phyloP scores from a whole-genome alignment of 1,140 invertebrate species.

The Sminthurides bifidus region DNA sequence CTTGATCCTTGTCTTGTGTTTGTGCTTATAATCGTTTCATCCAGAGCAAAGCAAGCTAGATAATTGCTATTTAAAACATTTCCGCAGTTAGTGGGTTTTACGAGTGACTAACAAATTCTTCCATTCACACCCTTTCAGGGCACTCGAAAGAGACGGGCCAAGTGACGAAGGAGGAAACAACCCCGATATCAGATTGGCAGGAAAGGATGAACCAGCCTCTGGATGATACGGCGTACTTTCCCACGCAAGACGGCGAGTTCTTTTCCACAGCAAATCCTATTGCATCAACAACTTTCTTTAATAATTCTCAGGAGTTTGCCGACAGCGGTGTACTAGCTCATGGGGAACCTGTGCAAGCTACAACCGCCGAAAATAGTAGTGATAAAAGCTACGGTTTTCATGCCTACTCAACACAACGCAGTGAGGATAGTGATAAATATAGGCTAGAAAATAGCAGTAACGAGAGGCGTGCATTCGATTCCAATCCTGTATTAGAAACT shows the following conservation, averaged over 20 bases:
- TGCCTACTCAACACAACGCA: background rate
- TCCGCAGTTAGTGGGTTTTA: no score
- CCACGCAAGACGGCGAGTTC: constrained; percentile 8
- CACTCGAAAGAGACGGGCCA: constrained; percentile 11
- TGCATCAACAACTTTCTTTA: background rate
- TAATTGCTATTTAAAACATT: no score
- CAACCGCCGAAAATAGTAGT: constrained; percentile 1
- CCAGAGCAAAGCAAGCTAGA: no score
- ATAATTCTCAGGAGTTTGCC: background rate
- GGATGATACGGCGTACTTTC: constrained; percentile 16
- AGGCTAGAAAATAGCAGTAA: no score
- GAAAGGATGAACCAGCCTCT: constrained; percentile 26
- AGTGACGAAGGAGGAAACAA: no score
- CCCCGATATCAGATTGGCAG: constrained; percentile 28
- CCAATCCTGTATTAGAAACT: no score
- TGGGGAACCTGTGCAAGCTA: background rate
- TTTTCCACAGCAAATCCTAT: constrained; percentile 2
- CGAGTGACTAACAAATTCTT: no score
- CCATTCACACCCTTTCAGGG: no score
- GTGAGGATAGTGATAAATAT: background rate
- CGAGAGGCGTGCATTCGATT: no score
- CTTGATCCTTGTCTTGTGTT: no score
- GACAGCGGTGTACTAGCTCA: background rate
- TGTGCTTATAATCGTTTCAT: no score
- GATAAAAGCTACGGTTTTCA: background rate